A percentile compares a stretch with the other conserved stretches of the same genome.
Evolutionary conservation across 2,888 invertebrate genomes (phyloP).

Genomic region (Acrobeloides nanus): DNA sequence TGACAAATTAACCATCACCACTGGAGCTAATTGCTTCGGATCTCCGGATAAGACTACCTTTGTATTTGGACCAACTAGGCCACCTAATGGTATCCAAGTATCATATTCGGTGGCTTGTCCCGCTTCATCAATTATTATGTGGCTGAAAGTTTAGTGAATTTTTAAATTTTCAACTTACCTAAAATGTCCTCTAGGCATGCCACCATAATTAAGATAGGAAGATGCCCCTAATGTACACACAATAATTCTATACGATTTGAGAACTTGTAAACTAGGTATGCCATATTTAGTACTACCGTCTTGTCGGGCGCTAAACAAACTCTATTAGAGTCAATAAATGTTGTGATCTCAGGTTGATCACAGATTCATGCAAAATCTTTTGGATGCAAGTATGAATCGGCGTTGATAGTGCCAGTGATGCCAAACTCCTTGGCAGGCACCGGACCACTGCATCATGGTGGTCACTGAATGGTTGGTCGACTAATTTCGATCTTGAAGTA

Average conservation of each 20-base stretch:
- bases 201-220: constrained; percentile 15
- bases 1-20: constrained; percentile 13
- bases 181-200: constrained; percentile 24
- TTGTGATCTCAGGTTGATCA: too few species aligned
- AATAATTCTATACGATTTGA: constrained; percentile 22
- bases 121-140: constrained; percentile 28
- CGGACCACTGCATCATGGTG: too few species aligned
- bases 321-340: too few species aligned
- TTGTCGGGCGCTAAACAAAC: too few species aligned
- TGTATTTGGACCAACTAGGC: constrained; percentile 13
- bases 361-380: too few species aligned
- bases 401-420: too few species aligned
- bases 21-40: constrained; percentile 29
- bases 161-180: constrained; percentile 15
- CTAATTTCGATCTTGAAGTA: too few species aligned
- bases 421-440: too few species aligned
- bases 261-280: too few species aligned
- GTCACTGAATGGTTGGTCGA: too few species aligned
- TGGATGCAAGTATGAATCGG: too few species aligned
- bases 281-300: too few species aligned
- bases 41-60: constrained; percentile 25
- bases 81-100: constrained; percentile 27
- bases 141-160: constrained; percentile 15
- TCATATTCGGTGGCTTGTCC: constrained; percentile 28
- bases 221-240: constrained; percentile 20